Conservation (phyloP, 2,888 invertebrate genomes). For the Ophonus ardosiacus region DNA sequence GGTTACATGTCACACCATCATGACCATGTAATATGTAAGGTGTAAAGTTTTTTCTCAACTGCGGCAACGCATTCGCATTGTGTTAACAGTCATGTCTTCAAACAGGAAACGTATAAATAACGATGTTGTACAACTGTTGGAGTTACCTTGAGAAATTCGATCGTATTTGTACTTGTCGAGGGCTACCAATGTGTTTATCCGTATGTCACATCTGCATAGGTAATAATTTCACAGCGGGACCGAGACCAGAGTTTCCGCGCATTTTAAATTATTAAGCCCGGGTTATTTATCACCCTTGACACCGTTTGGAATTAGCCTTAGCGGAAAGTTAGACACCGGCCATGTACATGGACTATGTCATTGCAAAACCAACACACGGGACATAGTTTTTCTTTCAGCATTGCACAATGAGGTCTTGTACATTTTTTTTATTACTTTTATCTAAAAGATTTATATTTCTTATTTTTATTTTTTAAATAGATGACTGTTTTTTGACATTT, state of each 20-base stretch:
- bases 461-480: not conserved
- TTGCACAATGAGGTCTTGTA: too few relatives aligned
- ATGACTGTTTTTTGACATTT: too few relatives aligned
- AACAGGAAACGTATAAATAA: slow-evolving; percentile 63
- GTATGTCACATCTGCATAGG: slow-evolving; percentile 59
- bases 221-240: slow-evolving; percentile 40
- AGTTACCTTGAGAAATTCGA: slow-evolving; percentile 60
- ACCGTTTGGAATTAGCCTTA: slow-evolving; percentile 28
- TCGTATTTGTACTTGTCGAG: slow-evolving; percentile 51
- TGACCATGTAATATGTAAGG: slow-evolving; percentile 13
- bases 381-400: too few relatives aligned
- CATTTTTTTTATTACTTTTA: too few relatives aligned
- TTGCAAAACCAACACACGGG: too few relatives aligned
- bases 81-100: slow-evolving; percentile 59
- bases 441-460: not conserved
- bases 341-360: not conserved
- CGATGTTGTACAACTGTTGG: slow-evolving; percentile 55
- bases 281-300: slow-evolving; percentile 34
- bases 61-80: slow-evolving; percentile 29
- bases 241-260: slow-evolving; percentile 23
- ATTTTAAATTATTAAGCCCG: slow-evolving; percentile 40
- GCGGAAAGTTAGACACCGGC: not conserved
- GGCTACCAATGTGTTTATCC: slow-evolving; percentile 51
- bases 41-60: slow-evolving; percentile 45
- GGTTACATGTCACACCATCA: not conserved